A percentile compares a stretch with the other conserved stretches of the same genome.
These are phyloP conservation scores for Spinus pinus DNA, from an alignment of 2,797 vertebrate species.

Conservation along the genomic window DNA sequence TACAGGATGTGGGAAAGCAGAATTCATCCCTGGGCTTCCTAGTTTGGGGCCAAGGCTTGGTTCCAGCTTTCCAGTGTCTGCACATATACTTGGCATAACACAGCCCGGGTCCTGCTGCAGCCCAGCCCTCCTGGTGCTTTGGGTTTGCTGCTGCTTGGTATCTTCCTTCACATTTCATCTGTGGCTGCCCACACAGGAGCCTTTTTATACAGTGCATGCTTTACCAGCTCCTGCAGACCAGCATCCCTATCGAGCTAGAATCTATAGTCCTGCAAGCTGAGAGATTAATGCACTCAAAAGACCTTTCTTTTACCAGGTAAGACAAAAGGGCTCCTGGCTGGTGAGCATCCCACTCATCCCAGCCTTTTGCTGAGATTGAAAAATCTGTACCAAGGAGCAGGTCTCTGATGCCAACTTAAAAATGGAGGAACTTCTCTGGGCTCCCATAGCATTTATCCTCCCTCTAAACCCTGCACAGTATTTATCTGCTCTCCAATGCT, in stretches of 20 bases:
- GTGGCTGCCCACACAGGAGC: not conserved
- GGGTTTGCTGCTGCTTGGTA: not conserved
- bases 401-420: not conserved
- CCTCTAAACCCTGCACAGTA: not conserved
- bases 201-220: not conserved
- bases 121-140: not conserved
- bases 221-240: not conserved
- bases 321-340: not conserved
- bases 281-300: not conserved
- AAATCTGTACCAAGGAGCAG: not conserved
- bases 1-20: constrained; percentile 39
- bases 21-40: not conserved
- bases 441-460: not conserved
- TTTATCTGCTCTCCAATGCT: not conserved
- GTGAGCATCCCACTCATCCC: not conserved
- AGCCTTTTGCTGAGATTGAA: not conserved
- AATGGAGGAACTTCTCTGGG: not conserved
- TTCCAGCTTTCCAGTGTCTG: constrained; percentile 19
- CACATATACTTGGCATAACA: not conserved
- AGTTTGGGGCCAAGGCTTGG: not conserved
- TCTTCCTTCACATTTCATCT: not conserved
- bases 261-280: not conserved
- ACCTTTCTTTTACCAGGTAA: not conserved
- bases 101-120: not conserved
- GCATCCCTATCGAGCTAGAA: not conserved